A percentile compares a stretch with the other conserved stretches of the same genome.
These are phyloP conservation scores for Scaptomyza flava DNA, from an alignment of 2,888 invertebrate species.

Conservation along the genomic window DNA sequence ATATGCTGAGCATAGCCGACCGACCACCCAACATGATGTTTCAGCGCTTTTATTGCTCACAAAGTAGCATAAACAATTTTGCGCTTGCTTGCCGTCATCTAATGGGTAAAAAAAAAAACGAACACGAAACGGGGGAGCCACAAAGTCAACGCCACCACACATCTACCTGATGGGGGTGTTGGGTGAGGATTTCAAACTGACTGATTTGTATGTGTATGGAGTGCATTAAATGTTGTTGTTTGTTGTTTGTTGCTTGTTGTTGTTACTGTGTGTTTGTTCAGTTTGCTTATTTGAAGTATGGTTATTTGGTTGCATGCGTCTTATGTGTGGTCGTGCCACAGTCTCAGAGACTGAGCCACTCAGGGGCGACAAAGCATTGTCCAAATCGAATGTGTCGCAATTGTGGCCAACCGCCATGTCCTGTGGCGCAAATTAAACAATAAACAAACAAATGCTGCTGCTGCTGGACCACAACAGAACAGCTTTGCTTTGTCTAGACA, in stretches of 20 bases:
- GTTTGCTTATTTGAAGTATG: constrained; percentile 74
- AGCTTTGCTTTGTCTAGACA: constrained; percentile 53
- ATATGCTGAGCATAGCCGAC: constrained; percentile 22
- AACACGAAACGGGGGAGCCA: constrained; percentile 30
- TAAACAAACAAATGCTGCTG: constrained; percentile 11
- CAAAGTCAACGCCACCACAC: constrained; percentile 77
- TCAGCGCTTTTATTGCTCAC: constrained; percentile 73
- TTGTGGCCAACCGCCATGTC: constrained; percentile 43
- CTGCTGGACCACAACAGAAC: constrained; percentile 36
- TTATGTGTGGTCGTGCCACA: constrained; percentile 62
- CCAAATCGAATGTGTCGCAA: constrained; percentile 51
- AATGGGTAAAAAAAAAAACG: neutral
- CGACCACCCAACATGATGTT: constrained; percentile 66
- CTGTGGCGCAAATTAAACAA: constrained; percentile 65
- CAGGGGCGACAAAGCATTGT: constrained; percentile 56
- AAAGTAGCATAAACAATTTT: constrained; percentile 77
- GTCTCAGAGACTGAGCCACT: constrained; percentile 25
- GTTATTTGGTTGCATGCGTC: constrained; percentile 38
- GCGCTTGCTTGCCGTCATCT: constrained; percentile 45
- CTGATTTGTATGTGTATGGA: constrained; percentile 31
- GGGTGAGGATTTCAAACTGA: constrained; percentile 5
- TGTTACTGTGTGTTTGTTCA: constrained; percentile 46
- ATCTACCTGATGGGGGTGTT: constrained; percentile 73
- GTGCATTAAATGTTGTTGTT: constrained; percentile 52
- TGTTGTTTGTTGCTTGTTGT: constrained; percentile 24